Evolutionary conservation across 2,797 vertebrate species (phyloP).

Genomic region (Cossypha heuglini): DNA sequence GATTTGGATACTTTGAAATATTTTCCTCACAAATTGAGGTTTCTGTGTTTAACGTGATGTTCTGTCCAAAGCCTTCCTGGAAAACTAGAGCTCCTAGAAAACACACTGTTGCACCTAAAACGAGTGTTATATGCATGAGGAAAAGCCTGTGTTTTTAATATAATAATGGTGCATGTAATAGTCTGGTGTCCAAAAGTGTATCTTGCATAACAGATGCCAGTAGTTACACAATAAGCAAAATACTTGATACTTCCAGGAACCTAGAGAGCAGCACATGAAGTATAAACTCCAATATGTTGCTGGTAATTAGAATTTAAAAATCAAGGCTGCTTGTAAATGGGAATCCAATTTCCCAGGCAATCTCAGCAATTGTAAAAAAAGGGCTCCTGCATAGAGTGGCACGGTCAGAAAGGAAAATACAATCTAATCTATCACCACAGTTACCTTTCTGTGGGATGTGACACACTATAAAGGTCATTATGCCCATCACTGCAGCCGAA

Average conservation of each 20-base stretch:
- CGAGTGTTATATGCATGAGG: background rate
- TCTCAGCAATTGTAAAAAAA: background rate
- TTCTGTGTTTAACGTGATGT: background rate
- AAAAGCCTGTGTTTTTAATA: background rate
- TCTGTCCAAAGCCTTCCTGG: background rate
- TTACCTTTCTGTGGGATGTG: background rate
- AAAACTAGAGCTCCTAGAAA: background rate
- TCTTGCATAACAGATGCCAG: background rate
- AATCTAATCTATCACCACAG: background rate
- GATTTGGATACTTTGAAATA: background rate
- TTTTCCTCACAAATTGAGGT: background rate
- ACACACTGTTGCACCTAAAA: background rate
- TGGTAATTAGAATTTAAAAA: background rate
- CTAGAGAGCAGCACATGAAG: background rate
- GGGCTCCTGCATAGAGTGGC: background rate
- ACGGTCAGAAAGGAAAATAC: background rate
- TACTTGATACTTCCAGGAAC: background rate
- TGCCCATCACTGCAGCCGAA: background rate
- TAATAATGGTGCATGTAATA: background rate
- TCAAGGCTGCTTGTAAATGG: background rate
- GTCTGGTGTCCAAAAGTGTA: fast-evolving
- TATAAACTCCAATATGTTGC: background rate
- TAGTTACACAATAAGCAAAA: background rate
- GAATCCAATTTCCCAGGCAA: background rate
- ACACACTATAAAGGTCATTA: background rate